Evolutionary conservation across 2,797 vertebrate species (phyloP), one percentile per base, ranked within the genome.

Genomic region (Anniella stebbinsi): DNA sequence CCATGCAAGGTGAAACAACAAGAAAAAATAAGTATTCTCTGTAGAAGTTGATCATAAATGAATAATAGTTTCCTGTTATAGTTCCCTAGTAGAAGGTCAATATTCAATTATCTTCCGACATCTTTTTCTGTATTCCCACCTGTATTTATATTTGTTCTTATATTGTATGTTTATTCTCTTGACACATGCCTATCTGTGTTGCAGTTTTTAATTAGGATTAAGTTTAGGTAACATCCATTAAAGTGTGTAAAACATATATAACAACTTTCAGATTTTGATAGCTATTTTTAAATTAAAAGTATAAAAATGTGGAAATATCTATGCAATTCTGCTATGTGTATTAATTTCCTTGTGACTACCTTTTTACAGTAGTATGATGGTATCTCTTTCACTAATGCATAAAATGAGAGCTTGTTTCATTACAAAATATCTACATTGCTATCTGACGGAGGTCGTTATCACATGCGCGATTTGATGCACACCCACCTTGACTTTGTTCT

Each of bases 361-460:
- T 48, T 82, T 87, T 48, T 48, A 48, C 18, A 48, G 41, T 5
- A 72, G 4, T 88, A 72, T 33, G 4, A 48, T 57, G 17, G 70
- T 70, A 33, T 77, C 77, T 67, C 33, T 54, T 1, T 80, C 15
- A 38, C 4, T 70, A 33, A 28, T 33, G 17, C 15, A 81, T 60
- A 33, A 36, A 38, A 21, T 23, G 41, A 77, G 9, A 78, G 23
- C 30, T 84, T 73, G 48, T n/a, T 73, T 86, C 30, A 38, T 17
- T 45, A 30, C 77, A 88, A 87, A 72, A 80, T 70, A 57, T 17
- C 18, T 45, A 51, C 82, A 87, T 87, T 45, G 88, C 30, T 91
- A 91, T 91, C 89, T 93, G 70, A 28, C 84, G 45, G 82, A 91
- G n/a, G n/a, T n/a, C n/a, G n/a, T n/a, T n/a, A n/a, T n/a, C n/a